Conservation (phyloP, 2,888 invertebrate species). For the Acronicta alni region DNA sequence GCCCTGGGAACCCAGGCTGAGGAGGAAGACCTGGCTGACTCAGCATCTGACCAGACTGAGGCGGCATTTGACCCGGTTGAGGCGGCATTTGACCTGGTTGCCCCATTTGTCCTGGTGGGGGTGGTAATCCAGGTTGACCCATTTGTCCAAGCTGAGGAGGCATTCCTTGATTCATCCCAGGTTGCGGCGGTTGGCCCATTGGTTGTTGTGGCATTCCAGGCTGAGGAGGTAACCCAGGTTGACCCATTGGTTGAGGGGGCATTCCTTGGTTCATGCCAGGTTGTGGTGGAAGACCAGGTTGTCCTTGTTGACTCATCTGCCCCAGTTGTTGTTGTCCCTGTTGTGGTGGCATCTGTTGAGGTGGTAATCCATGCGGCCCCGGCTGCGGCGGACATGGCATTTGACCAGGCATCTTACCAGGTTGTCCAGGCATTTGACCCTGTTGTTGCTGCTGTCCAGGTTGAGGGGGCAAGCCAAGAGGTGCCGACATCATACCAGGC, state of each 20-base stretch:
- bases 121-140: constrained; percentile 14
- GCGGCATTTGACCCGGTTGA: constrained; percentile 32
- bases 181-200: constrained; percentile 48
- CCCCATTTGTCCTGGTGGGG: constrained; percentile 4
- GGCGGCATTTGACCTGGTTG: constrained; percentile 3
- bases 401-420: constrained; percentile 49
- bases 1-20: constrained; percentile 52
- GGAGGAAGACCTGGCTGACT: constrained; percentile 67
- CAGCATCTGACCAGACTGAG: constrained; percentile 24
- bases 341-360: constrained; percentile 44
- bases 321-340: constrained; percentile 42
- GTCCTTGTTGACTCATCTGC: not conserved
- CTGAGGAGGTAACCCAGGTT: constrained; percentile 36
- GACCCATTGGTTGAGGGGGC: constrained; percentile 44
- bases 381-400: constrained; percentile 52
- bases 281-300: constrained; percentile 33
- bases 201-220: constrained; percentile 33
- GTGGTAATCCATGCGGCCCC: constrained; percentile 50
- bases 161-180: constrained; percentile 24
- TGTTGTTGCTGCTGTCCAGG: constrained; percentile 45
- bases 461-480: constrained; percentile 25
- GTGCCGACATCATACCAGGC: constrained; percentile 43
- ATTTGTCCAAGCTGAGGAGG: constrained; percentile 37
- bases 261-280: constrained; percentile 23
- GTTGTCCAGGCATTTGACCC: constrained; percentile 45